Evolutionary conservation across 2,797 vertebrate species (phyloP), one percentile per base, ranked within the genome.

Genomic region (Myripristis jacobus): DNA sequence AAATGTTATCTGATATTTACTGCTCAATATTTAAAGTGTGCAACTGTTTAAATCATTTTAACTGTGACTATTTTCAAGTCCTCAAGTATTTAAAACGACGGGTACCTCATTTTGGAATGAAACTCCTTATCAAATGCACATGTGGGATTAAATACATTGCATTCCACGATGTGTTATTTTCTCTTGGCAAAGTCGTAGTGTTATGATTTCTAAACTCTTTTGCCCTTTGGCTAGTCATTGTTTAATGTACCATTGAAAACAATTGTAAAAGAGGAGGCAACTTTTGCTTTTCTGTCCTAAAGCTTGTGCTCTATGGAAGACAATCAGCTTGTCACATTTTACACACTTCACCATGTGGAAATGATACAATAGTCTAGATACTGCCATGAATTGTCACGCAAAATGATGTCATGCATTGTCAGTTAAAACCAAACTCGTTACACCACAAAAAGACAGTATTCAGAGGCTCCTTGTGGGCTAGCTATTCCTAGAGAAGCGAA

Each of bases 381-480:
- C 38, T 18, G 74, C 34, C 29, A 12, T 56, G 36, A 83, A 43
- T 61, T 87, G 82, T 87, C 87, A 91, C 47, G 76, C 71, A 61
- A 80, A 81, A 66, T 87, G 47, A 90, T 84, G 85, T 87, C 84
- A 89, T 85, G 67, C 71, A 47, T 19, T 1, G 9, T 74, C 38
- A 50, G 46, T 77, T 77, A 72, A 81, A 82, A 82, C 68, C 67
- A 48, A 62, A 77, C 67, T 68, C 25, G 36, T 64, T 51, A 36
- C 27, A 9, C 29, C 69, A 58, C 59, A 70, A 74, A 79, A 19
- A 43, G 38, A 25, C 38, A 22, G 3, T 51, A 75, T 34, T 47
- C 44, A 73, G 61, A 60, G 66, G 64, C 36, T 70, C 66, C 81
- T 62, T 63, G 59, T 15, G 36, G 61, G 55, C 38, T 41, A 29